Percentiles rank a stretch among this genome's conserved stretches.
Evolutionary conservation across 2,888 invertebrate genomes (phyloP).

Genomic region (Nycteola revayana): DNA sequence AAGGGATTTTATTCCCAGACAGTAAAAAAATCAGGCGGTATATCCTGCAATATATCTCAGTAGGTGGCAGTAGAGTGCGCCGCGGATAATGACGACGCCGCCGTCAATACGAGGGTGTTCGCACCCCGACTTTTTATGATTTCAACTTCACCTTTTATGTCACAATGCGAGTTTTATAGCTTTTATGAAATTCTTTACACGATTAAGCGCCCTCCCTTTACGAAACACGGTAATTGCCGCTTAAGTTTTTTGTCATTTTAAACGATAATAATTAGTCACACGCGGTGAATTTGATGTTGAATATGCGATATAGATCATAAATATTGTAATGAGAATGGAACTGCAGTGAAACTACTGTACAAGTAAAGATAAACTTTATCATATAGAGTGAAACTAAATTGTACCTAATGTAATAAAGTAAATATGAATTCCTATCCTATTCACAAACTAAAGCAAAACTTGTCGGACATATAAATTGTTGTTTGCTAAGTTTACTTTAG

Average conservation of each 20-base stretch:
- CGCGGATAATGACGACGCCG: constrained; percentile 54
- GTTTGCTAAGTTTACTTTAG: constrained; percentile 1
- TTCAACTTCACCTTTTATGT: constrained; percentile 71
- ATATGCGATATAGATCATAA: no score
- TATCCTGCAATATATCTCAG: no score
- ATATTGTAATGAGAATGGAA: no score
- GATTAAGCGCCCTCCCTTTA: constrained; percentile 56
- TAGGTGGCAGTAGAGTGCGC: constrained; percentile 29
- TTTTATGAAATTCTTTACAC: constrained; percentile 72
- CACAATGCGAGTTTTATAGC: constrained; percentile 70
- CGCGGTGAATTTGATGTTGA: constrained; percentile 48
- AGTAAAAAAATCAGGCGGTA: no score
- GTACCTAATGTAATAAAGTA: no score
- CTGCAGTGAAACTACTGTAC: no score
- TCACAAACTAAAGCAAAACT: no score
- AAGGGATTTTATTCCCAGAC: no score
- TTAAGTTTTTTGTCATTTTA: constrained; percentile 59
- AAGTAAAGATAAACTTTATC: no score
- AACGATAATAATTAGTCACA: constrained; percentile 64
- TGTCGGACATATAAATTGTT: no score
- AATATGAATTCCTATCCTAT: no score
- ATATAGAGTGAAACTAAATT: no score
- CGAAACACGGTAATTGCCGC: constrained; percentile 47
- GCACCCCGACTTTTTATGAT: constrained; percentile 64
- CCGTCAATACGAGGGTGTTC: constrained; percentile 44